Percentiles rank a stretch among this genome's conserved stretches.
Conservation (phyloP, 2,888 invertebrate genomes). For the Agrochola lychnidis region DNA sequence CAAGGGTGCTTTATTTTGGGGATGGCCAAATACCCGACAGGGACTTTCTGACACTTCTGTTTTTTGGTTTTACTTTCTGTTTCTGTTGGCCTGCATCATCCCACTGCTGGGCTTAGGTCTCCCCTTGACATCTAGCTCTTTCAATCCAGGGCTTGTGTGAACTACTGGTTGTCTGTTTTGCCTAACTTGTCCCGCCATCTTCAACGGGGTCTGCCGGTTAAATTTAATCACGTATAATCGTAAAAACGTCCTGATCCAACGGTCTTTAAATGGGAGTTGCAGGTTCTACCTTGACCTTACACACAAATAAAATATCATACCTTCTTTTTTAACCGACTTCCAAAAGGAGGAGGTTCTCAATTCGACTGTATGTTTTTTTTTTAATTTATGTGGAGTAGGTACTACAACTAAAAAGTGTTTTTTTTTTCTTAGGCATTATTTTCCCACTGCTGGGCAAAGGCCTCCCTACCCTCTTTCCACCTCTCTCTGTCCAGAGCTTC, state of each 20-base stretch:
- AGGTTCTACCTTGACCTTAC: not conserved
- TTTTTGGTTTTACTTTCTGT: not conserved
- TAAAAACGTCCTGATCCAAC: not conserved
- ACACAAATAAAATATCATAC: not conserved
- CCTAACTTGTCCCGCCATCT: not conserved
- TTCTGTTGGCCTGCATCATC: not conserved
- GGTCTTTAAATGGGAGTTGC: not conserved
- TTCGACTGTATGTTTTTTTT: too few species aligned
- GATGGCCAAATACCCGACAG: not conserved
- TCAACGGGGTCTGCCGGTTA: not conserved
- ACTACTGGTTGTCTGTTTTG: not conserved
- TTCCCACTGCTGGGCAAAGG: too few species aligned
- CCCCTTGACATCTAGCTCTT: not conserved
- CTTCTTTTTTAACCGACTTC: too few species aligned
- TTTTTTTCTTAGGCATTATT: too few species aligned
- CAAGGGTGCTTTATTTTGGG: not conserved
- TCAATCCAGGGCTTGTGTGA: not conserved
- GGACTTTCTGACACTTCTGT: not conserved
- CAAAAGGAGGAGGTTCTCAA: too few species aligned
- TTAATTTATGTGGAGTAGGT: too few species aligned
- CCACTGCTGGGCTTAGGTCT: not conserved
- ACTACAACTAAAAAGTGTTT: too few species aligned
- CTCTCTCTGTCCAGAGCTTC: too few species aligned
- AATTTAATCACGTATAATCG: not conserved
- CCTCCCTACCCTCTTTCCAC: too few species aligned